Evolutionary conservation across 1,140 invertebrate species (phyloP).

Genomic region (Lerema accius): DNA sequence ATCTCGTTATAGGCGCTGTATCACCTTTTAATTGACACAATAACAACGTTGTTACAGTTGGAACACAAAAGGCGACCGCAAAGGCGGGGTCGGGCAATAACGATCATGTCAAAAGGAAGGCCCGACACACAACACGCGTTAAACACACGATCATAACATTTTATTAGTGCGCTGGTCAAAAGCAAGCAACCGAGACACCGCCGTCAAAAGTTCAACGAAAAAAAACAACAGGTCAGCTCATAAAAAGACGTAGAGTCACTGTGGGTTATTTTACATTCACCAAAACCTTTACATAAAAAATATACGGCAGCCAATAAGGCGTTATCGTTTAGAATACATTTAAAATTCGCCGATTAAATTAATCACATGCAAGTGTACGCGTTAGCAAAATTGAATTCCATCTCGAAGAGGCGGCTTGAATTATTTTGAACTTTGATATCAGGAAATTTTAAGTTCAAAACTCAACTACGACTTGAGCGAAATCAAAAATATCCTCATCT

Average conservation of each 20-base stretch:
- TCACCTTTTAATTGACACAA: constrained; percentile 75
- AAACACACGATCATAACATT: constrained; percentile 83
- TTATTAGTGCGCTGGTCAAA: constrained; percentile 81
- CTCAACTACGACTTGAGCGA: constrained; percentile 4
- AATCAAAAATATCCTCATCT: constrained; percentile 32
- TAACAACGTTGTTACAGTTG: constrained; percentile 74
- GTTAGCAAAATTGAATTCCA: constrained; percentile 21
- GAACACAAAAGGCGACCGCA: constrained; percentile 75
- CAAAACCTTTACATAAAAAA: constrained; percentile 25
- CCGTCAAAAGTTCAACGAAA: constrained; percentile 78
- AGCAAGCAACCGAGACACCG: constrained; percentile 77
- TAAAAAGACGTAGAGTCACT: constrained; percentile 76
- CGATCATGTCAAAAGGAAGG: constrained; percentile 81
- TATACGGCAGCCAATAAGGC: constrained; percentile 37
- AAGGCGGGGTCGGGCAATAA: constrained; percentile 75
- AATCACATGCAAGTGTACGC: constrained; percentile 21
- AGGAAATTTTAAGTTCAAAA: constrained; percentile 23
- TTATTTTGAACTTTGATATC: constrained; percentile 31
- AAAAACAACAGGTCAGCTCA: constrained; percentile 79
- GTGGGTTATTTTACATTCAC: constrained; percentile 44
- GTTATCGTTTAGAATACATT: constrained; percentile 13
- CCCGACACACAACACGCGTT: constrained; percentile 79
- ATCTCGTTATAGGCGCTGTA: constrained; percentile 63
- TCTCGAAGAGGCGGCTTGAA: constrained; percentile 8
- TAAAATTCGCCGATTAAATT: constrained; percentile 27